phyloP scores from a whole-genome alignment of 2,113 vertebrate species.

The Leptocoma aspasia region DNA sequence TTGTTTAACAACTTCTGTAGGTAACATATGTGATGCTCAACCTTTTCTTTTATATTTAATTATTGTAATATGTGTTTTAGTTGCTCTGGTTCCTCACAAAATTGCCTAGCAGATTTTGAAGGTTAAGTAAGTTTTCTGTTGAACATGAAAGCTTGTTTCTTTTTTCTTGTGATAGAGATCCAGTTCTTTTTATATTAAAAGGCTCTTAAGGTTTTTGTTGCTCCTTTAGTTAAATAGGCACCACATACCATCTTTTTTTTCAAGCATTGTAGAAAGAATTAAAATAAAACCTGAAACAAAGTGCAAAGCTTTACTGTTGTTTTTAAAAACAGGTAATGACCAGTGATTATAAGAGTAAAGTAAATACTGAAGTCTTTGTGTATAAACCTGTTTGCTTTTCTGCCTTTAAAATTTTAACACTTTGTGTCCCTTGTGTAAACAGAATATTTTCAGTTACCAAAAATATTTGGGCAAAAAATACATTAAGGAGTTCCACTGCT shows the following conservation, averaged over 20 bases:
- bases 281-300: not conserved
- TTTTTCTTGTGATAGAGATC: not conserved
- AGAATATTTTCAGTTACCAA: not conserved
- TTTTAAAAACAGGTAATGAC: not conserved
- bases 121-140: not conserved
- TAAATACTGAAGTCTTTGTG: not conserved
- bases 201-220: not conserved
- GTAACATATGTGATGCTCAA: not conserved
- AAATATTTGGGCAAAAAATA: not conserved
- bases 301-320: not conserved
- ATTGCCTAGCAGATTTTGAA: slow-evolving; percentile 3
- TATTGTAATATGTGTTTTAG: not conserved
- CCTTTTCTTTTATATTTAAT: not conserved
- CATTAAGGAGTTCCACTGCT: not conserved
- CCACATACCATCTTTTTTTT: not conserved
- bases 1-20: not conserved
- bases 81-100: not conserved
- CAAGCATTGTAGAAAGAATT: not conserved
- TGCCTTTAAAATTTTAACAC: not conserved
- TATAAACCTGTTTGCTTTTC: not conserved
- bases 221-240: not conserved
- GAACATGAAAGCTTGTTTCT: not conserved
- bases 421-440: not conserved
- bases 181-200: slow-evolving; percentile 17
- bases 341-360: not conserved